These are phyloP conservation scores for Mycteria americana DNA, from an alignment of 2,797 vertebrate species.

Conservation along the genomic window DNA sequence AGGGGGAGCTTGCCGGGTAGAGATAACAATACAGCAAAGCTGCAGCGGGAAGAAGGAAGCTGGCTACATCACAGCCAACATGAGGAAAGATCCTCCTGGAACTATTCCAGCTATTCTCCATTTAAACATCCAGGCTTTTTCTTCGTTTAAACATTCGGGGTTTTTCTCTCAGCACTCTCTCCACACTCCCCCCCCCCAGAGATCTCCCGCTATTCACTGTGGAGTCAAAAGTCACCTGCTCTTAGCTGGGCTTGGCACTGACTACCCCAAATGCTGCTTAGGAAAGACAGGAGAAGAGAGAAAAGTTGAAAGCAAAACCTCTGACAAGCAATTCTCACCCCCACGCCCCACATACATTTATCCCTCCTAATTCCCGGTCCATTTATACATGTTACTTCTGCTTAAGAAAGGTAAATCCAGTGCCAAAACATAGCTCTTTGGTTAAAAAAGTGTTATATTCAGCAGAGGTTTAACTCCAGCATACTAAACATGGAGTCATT, in stretches of 20 bases:
- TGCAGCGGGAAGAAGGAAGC: neutral
- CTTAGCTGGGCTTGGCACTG: neutral
- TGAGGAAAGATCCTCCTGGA: constrained; percentile 35
- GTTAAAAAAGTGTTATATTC: constrained; percentile 24
- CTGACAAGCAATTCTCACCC: neutral
- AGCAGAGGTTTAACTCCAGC: constrained; percentile 41
- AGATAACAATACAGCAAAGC: constrained; percentile 3
- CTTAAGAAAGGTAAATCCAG: constrained; percentile 19
- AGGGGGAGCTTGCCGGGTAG: neutral
- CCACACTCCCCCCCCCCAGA: neutral
- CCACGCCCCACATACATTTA: neutral
- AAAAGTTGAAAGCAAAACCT: constrained; percentile 32
- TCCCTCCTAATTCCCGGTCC: neutral
- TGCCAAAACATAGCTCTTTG: constrained; percentile 18
- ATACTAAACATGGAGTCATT: neutral
- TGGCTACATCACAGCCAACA: neutral
- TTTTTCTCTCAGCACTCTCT: constrained; percentile 6
- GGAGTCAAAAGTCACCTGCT: constrained; percentile 34
- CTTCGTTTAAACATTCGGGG: neutral
- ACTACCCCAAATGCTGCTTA: neutral
- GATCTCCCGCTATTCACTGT: neutral
- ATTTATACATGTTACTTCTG: neutral
- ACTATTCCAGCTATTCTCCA: constrained; percentile 20
- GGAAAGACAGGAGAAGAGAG: neutral
- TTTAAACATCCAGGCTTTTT: neutral